Base-by-base conservation (phyloP, 37 sponge, comb jelly and placozoan genomes). In the Ephydatia muelleri region DNA sequence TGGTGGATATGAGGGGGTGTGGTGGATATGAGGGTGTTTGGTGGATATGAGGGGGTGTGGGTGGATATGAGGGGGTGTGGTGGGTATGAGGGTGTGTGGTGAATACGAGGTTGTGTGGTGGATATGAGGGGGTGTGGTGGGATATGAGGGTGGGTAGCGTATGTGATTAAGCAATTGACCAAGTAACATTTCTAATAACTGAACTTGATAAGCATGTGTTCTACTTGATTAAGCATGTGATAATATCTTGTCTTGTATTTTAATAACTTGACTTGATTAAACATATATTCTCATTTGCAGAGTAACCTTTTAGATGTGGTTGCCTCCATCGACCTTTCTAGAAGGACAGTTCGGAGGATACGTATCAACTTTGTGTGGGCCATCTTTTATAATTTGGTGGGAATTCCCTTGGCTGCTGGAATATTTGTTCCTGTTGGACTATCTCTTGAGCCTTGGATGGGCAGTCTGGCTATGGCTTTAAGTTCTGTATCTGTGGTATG, bases 401-500 rank as follows among this genome's bases (percentile, higher is more conserved):
- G 97, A 2, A 91, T 99, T 31, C 99, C 99, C 12, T 28, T 99
- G 5, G 99, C 99, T 71, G 97, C 96, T 22, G 99, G 94, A 23
- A 69, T 89, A 25, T 85, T 97, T 27, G 83, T 89, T 3, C 89
- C 96, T 26, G 25, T 93, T 72, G 97, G 99, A 11, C 66, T 99
- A 57, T 68, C 70, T 34, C 89, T 99, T 29, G 88, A 91, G 73
- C 99, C 99, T 11, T 99, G 95, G 95, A 91, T 97, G 90, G 99
- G 97, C 65, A 91, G 94, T 67, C 86, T 93, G 13, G 99, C 99
- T 31, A 99, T 99, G 99, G 93, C 96, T 14, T 77, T 93, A 49
- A 95, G 95, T 43, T 99, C 99, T 80, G 92, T 99, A 29, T 86
- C 96, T 72, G 99, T 99, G 3, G 99, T 99, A n/a, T 81, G 71